Conservation (phyloP, 2,888 invertebrate genomes). For the Mesorhabditis spiculigera region DNA sequence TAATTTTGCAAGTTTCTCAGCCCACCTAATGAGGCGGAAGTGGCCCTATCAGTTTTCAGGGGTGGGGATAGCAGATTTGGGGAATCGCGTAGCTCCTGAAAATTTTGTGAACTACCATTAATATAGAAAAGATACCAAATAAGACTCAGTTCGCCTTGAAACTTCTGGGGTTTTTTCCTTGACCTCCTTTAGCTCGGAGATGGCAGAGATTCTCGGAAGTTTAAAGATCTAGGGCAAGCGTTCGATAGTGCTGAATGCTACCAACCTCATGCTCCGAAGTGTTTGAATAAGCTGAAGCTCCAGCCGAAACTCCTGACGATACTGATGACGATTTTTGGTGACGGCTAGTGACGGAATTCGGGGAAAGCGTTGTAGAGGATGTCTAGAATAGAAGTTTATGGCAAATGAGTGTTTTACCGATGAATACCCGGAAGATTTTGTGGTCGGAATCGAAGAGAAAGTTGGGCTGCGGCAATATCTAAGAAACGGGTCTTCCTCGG, state of each 20-base stretch:
- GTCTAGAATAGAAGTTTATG: neutral
- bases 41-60: neutral
- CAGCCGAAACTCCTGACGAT: neutral
- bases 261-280: too few species aligned
- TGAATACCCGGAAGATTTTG: neutral
- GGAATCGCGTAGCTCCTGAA: too few species aligned
- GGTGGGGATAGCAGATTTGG: neutral
- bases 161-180: slow-evolving; percentile 1
- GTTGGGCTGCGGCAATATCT: slow-evolving; percentile 1
- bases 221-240: neutral
- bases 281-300: too few species aligned
- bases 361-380: neutral
- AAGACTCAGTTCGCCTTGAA: neutral
- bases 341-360: neutral
- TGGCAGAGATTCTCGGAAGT: neutral
- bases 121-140: too few species aligned
- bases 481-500: neutral
- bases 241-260: too few species aligned
- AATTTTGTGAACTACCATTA: too few species aligned
- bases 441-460: neutral
- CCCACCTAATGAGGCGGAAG: neutral
- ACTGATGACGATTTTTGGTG: neutral
- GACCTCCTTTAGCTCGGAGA: neutral
- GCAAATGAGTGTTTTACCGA: neutral
- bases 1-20: neutral